Conservation (phyloP, 2,888 invertebrate species). For the Macrostomum cliftonense region DNA sequence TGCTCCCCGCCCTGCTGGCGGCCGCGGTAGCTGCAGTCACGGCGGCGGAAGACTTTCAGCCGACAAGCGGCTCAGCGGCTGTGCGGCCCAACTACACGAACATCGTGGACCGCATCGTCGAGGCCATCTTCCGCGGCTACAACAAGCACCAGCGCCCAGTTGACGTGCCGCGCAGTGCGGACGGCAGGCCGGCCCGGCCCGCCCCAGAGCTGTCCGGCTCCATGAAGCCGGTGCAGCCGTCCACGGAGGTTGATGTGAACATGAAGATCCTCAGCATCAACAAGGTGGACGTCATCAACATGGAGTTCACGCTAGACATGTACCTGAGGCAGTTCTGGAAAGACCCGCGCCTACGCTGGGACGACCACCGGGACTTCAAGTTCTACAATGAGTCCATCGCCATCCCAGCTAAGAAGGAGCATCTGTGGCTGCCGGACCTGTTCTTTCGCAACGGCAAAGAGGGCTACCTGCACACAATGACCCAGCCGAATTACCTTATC, state of each 20-base stretch:
- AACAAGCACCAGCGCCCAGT: constrained; percentile 10
- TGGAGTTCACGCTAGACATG: constrained; percentile 12
- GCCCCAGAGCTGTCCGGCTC: too few species aligned
- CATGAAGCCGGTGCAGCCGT: neutral
- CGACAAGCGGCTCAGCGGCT: too few species aligned
- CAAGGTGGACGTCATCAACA: constrained; percentile 12
- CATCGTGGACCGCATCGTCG: constrained; percentile 1
- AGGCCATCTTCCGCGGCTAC: neutral
- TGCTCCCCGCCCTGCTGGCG: too few species aligned
- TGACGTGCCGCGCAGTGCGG: neutral
- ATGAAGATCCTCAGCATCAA: constrained; percentile 11
- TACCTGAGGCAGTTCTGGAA: constrained; percentile 10
- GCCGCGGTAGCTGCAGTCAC: too few species aligned
- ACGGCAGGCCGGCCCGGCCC: neutral
- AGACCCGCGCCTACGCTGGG: constrained; percentile 8
- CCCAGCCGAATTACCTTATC: constrained; percentile 10
- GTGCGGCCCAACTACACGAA: too few species aligned
- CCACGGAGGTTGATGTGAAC: constrained; percentile 8
- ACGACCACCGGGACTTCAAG: neutral
- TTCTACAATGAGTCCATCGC: constrained; percentile 4
- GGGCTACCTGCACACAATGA: constrained; percentile 11
- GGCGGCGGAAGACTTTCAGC: too few species aligned
- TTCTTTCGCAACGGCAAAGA: constrained; percentile 11
- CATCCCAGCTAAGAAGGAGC: constrained; percentile 2
- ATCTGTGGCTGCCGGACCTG: constrained; percentile 11